Base-by-base conservation (phyloP, 2,888 invertebrate species). In the Heliconius erato region DNA sequence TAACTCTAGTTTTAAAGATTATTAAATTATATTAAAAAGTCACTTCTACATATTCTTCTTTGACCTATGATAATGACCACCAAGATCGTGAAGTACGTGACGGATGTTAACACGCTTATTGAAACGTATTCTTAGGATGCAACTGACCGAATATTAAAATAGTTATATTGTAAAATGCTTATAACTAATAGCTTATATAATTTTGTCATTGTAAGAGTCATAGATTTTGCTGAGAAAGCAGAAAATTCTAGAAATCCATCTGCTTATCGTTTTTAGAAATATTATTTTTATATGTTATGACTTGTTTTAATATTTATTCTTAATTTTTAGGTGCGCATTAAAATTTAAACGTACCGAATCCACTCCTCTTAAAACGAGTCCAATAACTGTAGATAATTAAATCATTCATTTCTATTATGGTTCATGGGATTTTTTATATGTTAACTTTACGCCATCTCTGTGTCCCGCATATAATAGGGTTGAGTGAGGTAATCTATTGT, bases 81-180 rank as follows among this genome's bases (percentile, higher is more conserved):
- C 93, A 84, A 87, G 83, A 86, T 92, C 91, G 92, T 92, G 91
- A 89, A 88, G 85, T 86, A 91, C 92, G 93, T 92, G 92, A 90
- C 93, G 92, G 92, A 92, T 92, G 90, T 88, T 85, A 85, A 89
- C 85, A 88, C 88, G 89, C 89, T 90, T 88, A 80, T 83, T 86
- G 84, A 85, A 82, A 85, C 82, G 83, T 86, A 59, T 79, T 79
- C 83, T 82, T 54, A 76, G 69, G 72, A 81, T 71, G 72, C 67
- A 68, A 65, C 81, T 83, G 69, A 78, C 67, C 81, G 78, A 81
- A 80, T 81, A 71, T 49, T 80, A 82, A 78, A 44, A 78, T 67
- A 12, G 23, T 71, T 23, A 40, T 40, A 12, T 35, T 77, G 6
- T 59, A 49, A 32, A 54, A 59, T n/a, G 63, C 9, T n/a, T 63